Percentiles rank a stretch among this genome's conserved stretches.
Evolutionary conservation across 1,140 invertebrate species (phyloP).

Genomic region (Hirudo medicinalis): DNA sequence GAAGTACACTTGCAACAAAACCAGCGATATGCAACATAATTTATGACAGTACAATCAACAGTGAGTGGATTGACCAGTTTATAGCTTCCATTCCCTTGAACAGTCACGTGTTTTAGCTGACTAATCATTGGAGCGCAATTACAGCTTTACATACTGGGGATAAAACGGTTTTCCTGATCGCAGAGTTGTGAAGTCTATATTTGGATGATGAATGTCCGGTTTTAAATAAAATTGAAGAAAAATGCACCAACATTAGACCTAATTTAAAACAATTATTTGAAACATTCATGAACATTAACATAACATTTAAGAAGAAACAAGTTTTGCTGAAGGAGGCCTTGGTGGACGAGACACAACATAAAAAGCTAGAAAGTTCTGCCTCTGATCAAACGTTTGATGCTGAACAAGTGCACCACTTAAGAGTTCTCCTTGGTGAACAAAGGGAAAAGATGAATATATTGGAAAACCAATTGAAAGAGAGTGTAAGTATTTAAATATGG

Average conservation of each 20-base stretch:
- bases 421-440: conserved; percentile 32
- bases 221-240: too few species aligned
- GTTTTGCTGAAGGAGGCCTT: conserved; percentile 31
- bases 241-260: not conserved
- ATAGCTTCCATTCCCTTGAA: too few species aligned
- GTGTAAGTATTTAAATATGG: not conserved
- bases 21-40: too few species aligned
- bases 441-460: conserved; percentile 31
- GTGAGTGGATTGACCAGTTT: too few species aligned
- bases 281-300: not conserved
- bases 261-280: not conserved
- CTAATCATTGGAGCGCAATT: too few species aligned
- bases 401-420: conserved; percentile 27
- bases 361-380: conserved; percentile 34
- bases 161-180: too few species aligned
- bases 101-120: too few species aligned
- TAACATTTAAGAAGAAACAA: conserved; percentile 31
- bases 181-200: too few species aligned
- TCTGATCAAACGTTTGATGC: conserved; percentile 22
- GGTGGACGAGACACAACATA: conserved; percentile 29
- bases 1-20: too few species aligned
- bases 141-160: too few species aligned
- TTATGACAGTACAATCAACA: too few species aligned
- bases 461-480: conserved; percentile 28
- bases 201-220: too few species aligned